Base-by-base conservation (phyloP, 2,888 invertebrate species). In the Athalia circularis region DNA sequence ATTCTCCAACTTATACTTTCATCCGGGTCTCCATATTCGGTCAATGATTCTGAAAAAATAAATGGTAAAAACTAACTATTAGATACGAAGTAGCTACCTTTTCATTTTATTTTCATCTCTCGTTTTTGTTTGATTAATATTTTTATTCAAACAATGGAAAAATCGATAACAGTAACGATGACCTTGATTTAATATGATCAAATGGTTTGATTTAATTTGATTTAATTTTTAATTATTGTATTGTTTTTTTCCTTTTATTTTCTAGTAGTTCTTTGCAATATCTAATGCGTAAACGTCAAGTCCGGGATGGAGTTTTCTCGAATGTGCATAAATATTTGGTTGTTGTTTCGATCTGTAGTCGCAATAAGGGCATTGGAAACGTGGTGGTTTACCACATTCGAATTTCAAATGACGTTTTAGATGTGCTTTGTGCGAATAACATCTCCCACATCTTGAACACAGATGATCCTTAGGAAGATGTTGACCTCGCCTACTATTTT, bases 321-420 rank as follows among this genome's bases (percentile, higher is more conserved):
- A 78, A 77, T 87, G 86, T 48, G 80, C 78, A 61, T 83, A 83
- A 5, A 84, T 77, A 64, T 84, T 84, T 52, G 81, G 78, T 43
- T 81, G 82, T 62, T 83, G 83, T 47, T 85, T 85, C 29, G 81
- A 80, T 74, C 77, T 81, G 68, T 84, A 82, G 15, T 81, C 70
- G 75, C 88, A 88, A 52, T 84, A 82, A 7, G 82, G 80, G 82
- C 87, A 88, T 43, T 82, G 80, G 65, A 87, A 88, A 78, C 82
- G 84, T 5, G 87, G 86, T 52, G 82, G 84, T 77, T 85, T 83
- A 15, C 87, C 87, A 78, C 88, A 88, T 80, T 87, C 87, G 72
- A 84, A 84, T 64, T 82, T 82, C 29, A 84, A 78, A 75, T 87
- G 86, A 45, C 83, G 79, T 6, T 67, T 64, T 59, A 85, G 78